Evolutionary conservation across 2,113 vertebrate species (phyloP), one percentile per base, ranked within the genome.

Genomic region (Ciconia boyciana): DNA sequence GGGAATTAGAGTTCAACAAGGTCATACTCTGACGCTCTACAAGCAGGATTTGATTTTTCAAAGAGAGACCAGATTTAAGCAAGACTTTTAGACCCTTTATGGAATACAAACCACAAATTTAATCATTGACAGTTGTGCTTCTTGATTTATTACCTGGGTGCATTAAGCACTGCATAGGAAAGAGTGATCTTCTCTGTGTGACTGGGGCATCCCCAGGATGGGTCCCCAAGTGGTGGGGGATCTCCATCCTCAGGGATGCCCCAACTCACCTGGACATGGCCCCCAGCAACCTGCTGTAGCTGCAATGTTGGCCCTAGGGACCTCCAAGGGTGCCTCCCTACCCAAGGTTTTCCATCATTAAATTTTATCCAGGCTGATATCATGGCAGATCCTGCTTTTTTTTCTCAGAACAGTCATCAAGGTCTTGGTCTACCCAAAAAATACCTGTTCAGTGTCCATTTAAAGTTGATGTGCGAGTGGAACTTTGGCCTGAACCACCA

Each of bases 21-120:
- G 83, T 54, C 86, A 16, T 16, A 48, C 54, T 39, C 57, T 49
- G 49, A 24, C 3, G 0, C 48, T 71, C 15, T 24, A 3, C 0
- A 1, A 64, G 57, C 36, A 29, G 13, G 34, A 11, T 58, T n/a
- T 14, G 52, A 39, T 69, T 72, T 75, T 91, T 68, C 71, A 39
- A 34, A 51, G 39, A 39, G 26, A 80, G 21, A 72, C 5, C 13
- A 39, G n/a, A 49, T 28, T 68, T 13, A 43, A 76, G 48, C 61
- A 71, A 64, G 48, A 51, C 11, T 64, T 86, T 43, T 6, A 51
- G 58, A 16, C 32, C 34, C 66, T 25, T 55, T 11, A 36, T 36
- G 15, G 43, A 31, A 21, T 4, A 36, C 2, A 55, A 90, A 28
- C 11, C 48, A 72, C 49, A 69, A 14, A 54, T 29, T 13, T 16